A percentile compares a stretch with the other conserved stretches of the same genome.
These are phyloP conservation scores for Miniopterus natalensis DNA, from an alignment of 2,113 vertebrate genomes.

Conservation along the genomic window DNA sequence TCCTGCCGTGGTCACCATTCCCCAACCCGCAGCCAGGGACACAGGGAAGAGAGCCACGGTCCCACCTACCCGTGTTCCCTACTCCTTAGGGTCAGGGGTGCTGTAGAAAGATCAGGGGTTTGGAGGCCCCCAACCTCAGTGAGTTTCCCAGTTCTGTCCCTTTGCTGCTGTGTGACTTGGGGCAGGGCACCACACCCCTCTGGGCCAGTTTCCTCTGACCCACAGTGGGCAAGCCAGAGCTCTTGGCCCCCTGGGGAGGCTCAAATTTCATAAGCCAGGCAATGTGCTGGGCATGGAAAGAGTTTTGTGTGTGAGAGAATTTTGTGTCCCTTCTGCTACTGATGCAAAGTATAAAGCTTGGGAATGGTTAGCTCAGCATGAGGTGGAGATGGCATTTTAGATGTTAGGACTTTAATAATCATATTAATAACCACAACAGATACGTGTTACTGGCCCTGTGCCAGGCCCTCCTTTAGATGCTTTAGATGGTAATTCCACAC, in stretches of 20 bases:
- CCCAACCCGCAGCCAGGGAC: neutral
- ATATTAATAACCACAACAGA: fast-evolving
- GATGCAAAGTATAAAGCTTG: neutral
- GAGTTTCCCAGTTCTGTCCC: neutral
- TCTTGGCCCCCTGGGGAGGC: neutral
- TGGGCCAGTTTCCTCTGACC: neutral
- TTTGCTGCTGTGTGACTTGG: neutral
- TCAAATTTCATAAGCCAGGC: neutral
- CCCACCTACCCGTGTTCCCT: too few species aligned
- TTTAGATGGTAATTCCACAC: neutral
- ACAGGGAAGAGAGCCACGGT: fast-evolving
- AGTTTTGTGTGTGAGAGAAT: neutral
- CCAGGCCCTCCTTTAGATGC: neutral
- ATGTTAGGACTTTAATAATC: too few species aligned
- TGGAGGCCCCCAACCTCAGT: neutral
- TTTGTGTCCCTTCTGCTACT: neutral
- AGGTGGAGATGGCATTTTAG: neutral
- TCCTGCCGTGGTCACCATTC: neutral
- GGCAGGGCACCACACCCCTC: neutral
- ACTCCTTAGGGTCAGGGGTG: neutral
- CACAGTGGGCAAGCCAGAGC: neutral
- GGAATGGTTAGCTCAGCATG: neutral
- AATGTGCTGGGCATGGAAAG: fast-evolving
- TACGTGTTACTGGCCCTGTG: neutral
- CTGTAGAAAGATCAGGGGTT: too few species aligned